Percentiles rank a stretch among this genome's conserved stretches.
Evolutionary conservation across 30 jellyfish, hydroid and myxozoan species (phyloP).

Genomic region (Phacellophora camtschatica): DNA sequence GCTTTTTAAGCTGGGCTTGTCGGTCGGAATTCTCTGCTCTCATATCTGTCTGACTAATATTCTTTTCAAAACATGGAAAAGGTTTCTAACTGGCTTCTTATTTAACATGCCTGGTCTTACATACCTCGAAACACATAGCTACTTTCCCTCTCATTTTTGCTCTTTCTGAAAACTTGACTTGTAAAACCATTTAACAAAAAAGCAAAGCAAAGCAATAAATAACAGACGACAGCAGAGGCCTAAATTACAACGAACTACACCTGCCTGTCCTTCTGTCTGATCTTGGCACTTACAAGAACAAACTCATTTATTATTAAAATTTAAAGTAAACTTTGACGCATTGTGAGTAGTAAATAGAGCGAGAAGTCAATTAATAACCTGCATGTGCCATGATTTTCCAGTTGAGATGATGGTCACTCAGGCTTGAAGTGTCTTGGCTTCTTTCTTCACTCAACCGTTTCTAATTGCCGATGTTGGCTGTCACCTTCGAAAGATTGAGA

Average conservation of each 20-base stretch:
- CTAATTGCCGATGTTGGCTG: constrained; percentile 27
- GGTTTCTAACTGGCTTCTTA: too few relatives aligned
- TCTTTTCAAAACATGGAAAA: too few relatives aligned
- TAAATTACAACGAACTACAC: too few relatives aligned
- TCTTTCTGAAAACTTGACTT: too few relatives aligned
- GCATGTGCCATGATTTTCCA: constrained; percentile 84
- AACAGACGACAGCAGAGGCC: neutral
- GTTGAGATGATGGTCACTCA: constrained; percentile 59
- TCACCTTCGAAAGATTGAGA: too few relatives aligned
- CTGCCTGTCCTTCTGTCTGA: too few relatives aligned
- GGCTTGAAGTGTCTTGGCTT: constrained; percentile 73
- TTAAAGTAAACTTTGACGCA: constrained; percentile 34
- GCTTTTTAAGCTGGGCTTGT: too few relatives aligned
- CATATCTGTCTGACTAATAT: too few relatives aligned
- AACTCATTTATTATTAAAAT: constrained; percentile 58
- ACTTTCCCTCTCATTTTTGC: too few relatives aligned
- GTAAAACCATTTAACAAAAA: neutral
- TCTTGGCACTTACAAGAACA: constrained; percentile 25
- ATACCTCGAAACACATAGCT: too few relatives aligned
- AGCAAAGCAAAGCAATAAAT: neutral
- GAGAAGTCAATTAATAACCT: constrained; percentile 80
- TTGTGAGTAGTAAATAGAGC: constrained; percentile 63
- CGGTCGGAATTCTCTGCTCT: too few relatives aligned
- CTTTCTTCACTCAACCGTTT: constrained; percentile 42
- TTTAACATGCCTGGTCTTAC: too few relatives aligned